Percentiles rank a stretch among this genome's conserved stretches.
Evolutionary conservation across 2,113 vertebrate genomes (phyloP).

Genomic region (Eira barbara): DNA sequence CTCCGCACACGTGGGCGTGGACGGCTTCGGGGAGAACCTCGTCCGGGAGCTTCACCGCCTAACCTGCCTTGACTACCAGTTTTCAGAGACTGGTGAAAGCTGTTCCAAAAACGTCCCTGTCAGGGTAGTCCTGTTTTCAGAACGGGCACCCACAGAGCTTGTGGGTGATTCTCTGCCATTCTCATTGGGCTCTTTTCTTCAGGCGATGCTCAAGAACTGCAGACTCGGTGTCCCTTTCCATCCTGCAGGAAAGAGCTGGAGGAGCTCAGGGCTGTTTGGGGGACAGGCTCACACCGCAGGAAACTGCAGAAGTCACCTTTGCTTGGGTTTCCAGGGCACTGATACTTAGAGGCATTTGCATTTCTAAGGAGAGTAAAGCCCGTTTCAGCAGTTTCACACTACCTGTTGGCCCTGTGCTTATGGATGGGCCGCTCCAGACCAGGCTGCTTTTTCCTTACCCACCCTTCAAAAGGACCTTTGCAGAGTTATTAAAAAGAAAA

Average conservation of each 20-base stretch:
- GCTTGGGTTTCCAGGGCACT: not conserved
- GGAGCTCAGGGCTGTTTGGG: not conserved
- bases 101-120: slow-evolving; percentile 42
- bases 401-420: not conserved
- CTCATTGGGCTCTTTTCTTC: slow-evolving; percentile 61
- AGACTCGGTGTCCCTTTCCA: not conserved
- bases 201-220: not conserved
- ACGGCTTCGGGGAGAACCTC: slow-evolving; percentile 39
- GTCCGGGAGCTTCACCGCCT: slow-evolving; percentile 57
- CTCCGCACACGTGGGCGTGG: slow-evolving; percentile 66
- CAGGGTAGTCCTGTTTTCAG: slow-evolving; percentile 63
- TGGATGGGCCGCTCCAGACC: not conserved
- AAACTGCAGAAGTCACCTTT: not conserved
- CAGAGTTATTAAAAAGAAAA: not conserved
- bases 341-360: not conserved
- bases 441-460: not conserved
- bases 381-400: not conserved
- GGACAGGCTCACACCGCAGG: not conserved
- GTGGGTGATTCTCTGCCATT: slow-evolving; percentile 62
- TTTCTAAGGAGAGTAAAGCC: not conserved
- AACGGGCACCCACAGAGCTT: slow-evolving; percentile 40
- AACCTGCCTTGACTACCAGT: slow-evolving; percentile 72
- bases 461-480: not conserved
- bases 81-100: slow-evolving; percentile 76
- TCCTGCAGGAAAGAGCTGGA: not conserved